Percentiles rank a stretch among this genome's conserved stretches.
Conservation (phyloP, 2,888 invertebrate species). For the Eucriotettix oculatus region DNA sequence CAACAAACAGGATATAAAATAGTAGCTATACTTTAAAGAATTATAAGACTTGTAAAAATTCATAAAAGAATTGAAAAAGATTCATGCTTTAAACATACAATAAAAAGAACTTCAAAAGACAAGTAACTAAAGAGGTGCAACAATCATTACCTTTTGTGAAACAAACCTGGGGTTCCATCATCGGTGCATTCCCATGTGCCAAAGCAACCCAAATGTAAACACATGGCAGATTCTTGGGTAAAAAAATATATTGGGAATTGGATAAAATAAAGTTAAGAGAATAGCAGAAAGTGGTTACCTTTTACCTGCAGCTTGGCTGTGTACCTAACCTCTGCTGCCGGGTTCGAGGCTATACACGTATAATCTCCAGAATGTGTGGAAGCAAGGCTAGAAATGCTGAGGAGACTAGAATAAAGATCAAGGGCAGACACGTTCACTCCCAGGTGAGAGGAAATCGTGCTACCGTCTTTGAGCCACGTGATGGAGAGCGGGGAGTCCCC, state of each 20-base stretch:
- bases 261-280: slow-evolving; percentile 6
- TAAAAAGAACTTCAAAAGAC: slow-evolving; percentile 3
- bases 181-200: slow-evolving; percentile 31
- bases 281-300: slow-evolving; percentile 41
- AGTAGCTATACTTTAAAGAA: background rate
- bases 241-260: background rate
- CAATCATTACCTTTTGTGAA: slow-evolving; percentile 10
- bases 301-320: slow-evolving; percentile 65
- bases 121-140: slow-evolving; percentile 13
- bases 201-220: slow-evolving; percentile 30
- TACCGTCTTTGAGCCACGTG: slow-evolving; percentile 69
- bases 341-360: slow-evolving; percentile 63
- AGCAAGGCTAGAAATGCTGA: slow-evolving; percentile 59
- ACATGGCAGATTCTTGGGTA: slow-evolving; percentile 6
- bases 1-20: background rate
- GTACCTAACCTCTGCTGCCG: slow-evolving; percentile 62
- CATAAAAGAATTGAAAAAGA: background rate
- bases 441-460: slow-evolving; percentile 44
- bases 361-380: slow-evolving; percentile 61
- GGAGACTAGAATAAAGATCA: slow-evolving; percentile 60
- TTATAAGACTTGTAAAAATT: slow-evolving; percentile 1
- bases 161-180: slow-evolving; percentile 12
- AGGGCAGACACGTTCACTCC: slow-evolving; percentile 53
- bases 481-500: slow-evolving; percentile 67
- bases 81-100: slow-evolving; percentile 6